Percentiles rank a stretch among this genome's conserved stretches.
Evolutionary conservation across 2,797 vertebrate genomes (phyloP).

Genomic region (Anguilla marmorata): DNA sequence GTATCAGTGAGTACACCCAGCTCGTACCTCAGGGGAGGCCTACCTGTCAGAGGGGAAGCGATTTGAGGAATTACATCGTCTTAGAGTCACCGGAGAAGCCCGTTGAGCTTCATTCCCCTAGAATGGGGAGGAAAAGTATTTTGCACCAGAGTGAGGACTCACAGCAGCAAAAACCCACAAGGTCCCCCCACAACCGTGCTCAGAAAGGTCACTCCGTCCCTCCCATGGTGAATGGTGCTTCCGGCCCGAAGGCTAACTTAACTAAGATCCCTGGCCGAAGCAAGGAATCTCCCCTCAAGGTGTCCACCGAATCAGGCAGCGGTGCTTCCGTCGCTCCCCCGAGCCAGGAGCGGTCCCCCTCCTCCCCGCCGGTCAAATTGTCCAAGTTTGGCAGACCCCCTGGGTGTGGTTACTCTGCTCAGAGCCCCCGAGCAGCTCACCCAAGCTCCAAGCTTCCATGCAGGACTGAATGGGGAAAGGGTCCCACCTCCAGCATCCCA

Average conservation of each 20-base stretch:
- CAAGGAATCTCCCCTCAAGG: conserved; percentile 77
- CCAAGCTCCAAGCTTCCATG: conserved; percentile 57
- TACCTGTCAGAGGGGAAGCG: conserved; percentile 64
- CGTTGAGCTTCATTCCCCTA: conserved; percentile 58
- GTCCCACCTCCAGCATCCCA: conserved; percentile 59
- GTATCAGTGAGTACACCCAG: conserved; percentile 64
- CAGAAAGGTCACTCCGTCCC: conserved; percentile 67
- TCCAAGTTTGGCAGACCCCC: conserved; percentile 74
- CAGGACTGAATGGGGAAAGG: conserved; percentile 62
- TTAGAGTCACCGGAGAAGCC: conserved; percentile 72
- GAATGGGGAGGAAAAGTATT: conserved; percentile 49
- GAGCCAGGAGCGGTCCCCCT: conserved; percentile 70
- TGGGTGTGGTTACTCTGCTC: conserved; percentile 55
- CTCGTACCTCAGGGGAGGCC: conserved; percentile 70
- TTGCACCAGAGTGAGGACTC: conserved; percentile 38
- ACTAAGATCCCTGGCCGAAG: conserved; percentile 80
- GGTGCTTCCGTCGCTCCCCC: conserved; percentile 50
- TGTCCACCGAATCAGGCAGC: conserved; percentile 52
- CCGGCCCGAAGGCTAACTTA: conserved; percentile 64
- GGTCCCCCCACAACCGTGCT: conserved; percentile 58
- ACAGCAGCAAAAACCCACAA: conserved; percentile 71
- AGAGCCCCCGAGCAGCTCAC: conserved; percentile 61
- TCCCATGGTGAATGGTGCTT: conserved; percentile 52
- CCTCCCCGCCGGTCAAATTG: conserved; percentile 70
- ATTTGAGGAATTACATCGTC: conserved; percentile 63